Base-by-base conservation (phyloP, 1,140 invertebrate species). In the Coelopa frigida region DNA sequence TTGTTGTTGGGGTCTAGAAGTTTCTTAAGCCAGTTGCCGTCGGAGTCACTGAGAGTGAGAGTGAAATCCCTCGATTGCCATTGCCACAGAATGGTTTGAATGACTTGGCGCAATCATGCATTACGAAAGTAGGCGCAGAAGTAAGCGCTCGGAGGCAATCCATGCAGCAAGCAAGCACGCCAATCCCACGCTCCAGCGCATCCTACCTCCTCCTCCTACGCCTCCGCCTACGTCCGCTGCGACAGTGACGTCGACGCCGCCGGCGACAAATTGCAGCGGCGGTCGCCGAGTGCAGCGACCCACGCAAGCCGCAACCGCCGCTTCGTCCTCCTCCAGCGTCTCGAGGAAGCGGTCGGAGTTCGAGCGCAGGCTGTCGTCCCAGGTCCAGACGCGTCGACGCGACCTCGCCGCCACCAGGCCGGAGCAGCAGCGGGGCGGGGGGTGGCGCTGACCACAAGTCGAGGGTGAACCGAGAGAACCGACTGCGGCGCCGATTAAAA, bases 291-390 rank as follows among this genome's bases (percentile, higher is more conserved):
- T 58, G 42, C 20, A 56, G 58, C 3, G 59, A 55, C 44, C 61
- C 55, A 12, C 58, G 60, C n/a, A 52, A 17, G 17, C 14, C 27
- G 7, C 22, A 44, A 42, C 40, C 22, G n/a, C n/a, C 33, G 20
- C 35, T 33, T 45, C 47, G 38, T 70, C 63, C 38, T 65, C 58
- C 23, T 70, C 67, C 14, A 70, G 57, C 21, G 67, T 69, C 44
- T 69, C 67, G 5, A 70, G 52, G 40, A 70, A 70, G 22, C 62
- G 52, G 51, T 70, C 67, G 20, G 66, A 69, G 52, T 70, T 70
- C 8, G 67, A 70, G 33, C 63, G 49, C 35, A 69, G 40, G 53
- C 67, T 70, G 17, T 69, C 67, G 33, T 70, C 67, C 67, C 67
- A 70, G 24, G 61, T 65, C 67, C 67, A 70, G 6, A 58, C 62